Evolutionary conservation across 1,140 invertebrate species (phyloP), one percentile per base, ranked within the genome.

Genomic region (Diachasmimorpha longicaudata): DNA sequence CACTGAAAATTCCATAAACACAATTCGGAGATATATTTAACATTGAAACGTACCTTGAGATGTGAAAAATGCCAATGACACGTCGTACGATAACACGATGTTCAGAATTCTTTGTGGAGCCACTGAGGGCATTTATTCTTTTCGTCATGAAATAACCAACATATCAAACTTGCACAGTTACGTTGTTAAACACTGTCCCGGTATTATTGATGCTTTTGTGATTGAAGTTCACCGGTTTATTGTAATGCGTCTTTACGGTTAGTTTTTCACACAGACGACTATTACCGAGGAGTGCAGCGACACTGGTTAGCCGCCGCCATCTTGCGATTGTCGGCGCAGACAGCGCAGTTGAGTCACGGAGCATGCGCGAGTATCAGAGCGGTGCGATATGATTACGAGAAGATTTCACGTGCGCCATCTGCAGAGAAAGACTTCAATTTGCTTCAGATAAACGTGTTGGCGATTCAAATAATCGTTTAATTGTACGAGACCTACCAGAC

Each of bases 91-190:
- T 77, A 74, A 74, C 69, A 31, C 52, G 79, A 78, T 76, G 77
- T 79, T 69, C 68, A 68, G 48, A 16, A 66, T 68, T 36, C 67
- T 69, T 76, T 76, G 72, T 58, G 52, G 31, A 73, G 84, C 83
- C 84, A 73, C 82, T 44, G 70, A 46, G 75, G 82, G 81, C 82
- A 79, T 77, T 72, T 74, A 73, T 78, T 79, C 11, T 58, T 4
- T 85, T 81, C 78, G 82, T 85, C 83, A 85, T 81, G 75, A 85
- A 82, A 79, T 79, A 85, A 80, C 71, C 52, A 79, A 83, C 83
- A 85, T 85, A 67, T 68, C 58, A 78, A 63, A 52, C 66, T 36
- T 25, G 10, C 46, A 46, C 44, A n/a, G 58, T 21, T 74, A 21
- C 19, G 68, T n/a, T 10, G 14, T 63, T 31, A 21, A 13, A 39